Evolutionary conservation across 2,888 invertebrate species (phyloP), one percentile per base, ranked within the genome.

Genomic region (Nemurella pictetii): DNA sequence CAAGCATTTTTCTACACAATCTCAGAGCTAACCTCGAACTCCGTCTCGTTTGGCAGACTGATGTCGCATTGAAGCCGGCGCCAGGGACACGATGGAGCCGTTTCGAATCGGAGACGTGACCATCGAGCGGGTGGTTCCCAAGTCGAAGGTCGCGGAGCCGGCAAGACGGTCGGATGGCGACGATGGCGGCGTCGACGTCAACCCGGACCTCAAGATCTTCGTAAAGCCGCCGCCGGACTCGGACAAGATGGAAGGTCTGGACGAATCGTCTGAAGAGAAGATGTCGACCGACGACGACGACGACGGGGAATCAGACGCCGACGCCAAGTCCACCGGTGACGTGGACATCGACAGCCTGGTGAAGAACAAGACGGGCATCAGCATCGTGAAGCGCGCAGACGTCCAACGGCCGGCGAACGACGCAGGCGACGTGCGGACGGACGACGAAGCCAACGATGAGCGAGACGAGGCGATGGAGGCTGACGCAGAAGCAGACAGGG

Each of bases 51-150:
- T n/a, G n/a, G n/a, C n/a, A n/a, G n/a, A n/a, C n/a, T n/a, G n/a
- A n/a, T n/a, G n/a, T n/a, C n/a, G n/a, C n/a, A n/a, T n/a, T n/a
- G n/a, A n/a, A n/a, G n/a, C n/a, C n/a, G n/a, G n/a, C n/a, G n/a
- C n/a, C n/a, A n/a, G n/a, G n/a, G n/a, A n/a, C n/a, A 77, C 74
- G 30, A 91, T 93, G 91, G 92, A 93, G 89, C 92, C 92, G 86
- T 91, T 92, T 88, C 28, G 78, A 29, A 92, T 93, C 86, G 93
- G 93, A 88, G 93, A 93, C 91, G 93, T 93, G 88, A 93, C 92
- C 77, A 93, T 93, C 88, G 93, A 93, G 89, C 90, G 92, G 78
- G 90, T 91, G 85, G 88, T 90, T 86, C 89, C 91, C 80, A 88
- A 89, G 82, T 86, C 88, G 74, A 88, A 88, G 85, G 86, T 88